Evolutionary conservation across 30 jellyfish, hydroid and myxozoan species (phyloP).

Genomic region (Catostylus mosaicus): DNA sequence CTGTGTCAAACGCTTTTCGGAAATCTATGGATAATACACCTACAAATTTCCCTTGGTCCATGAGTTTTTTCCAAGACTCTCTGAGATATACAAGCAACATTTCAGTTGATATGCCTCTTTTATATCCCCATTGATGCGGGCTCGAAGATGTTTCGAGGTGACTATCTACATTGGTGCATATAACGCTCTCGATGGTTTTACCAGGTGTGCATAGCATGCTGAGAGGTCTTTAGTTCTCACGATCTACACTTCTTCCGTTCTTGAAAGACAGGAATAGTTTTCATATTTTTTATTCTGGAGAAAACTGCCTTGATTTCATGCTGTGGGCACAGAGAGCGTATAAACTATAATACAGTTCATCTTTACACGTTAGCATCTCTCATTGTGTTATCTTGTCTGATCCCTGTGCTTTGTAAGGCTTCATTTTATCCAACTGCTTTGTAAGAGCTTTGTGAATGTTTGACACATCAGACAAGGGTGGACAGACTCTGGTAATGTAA

Average conservation of each 20-base stretch:
- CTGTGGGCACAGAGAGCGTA: too few species aligned
- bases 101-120: conserved; percentile 35
- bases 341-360: conserved; percentile 39
- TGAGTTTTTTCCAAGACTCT: conserved; percentile 41
- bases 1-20: conserved; percentile 50
- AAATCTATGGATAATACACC: conserved; percentile 43
- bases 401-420: conserved; percentile 35
- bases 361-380: conserved; percentile 31
- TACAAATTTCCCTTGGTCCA: conserved; percentile 49
- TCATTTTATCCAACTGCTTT: conserved; percentile 38
- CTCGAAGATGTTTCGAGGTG: background rate
- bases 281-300: too few species aligned
- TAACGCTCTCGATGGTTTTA: too few species aligned
- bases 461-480: conserved; percentile 44
- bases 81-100: conserved; percentile 37
- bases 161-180: too few species aligned
- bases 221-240: too few species aligned
- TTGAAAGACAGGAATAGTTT: too few species aligned
- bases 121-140: conserved; percentile 58
- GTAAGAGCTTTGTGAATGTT: conserved; percentile 19
- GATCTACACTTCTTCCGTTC: too few species aligned
- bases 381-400: conserved; percentile 40
- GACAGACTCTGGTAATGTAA: conserved; percentile 38
- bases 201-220: too few species aligned
- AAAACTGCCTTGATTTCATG: too few species aligned